A percentile compares a stretch with the other conserved stretches of the same genome.
These are phyloP conservation scores for Eurytoma californica DNA, from an alignment of 2,888 invertebrate genomes.

Conservation along the genomic window DNA sequence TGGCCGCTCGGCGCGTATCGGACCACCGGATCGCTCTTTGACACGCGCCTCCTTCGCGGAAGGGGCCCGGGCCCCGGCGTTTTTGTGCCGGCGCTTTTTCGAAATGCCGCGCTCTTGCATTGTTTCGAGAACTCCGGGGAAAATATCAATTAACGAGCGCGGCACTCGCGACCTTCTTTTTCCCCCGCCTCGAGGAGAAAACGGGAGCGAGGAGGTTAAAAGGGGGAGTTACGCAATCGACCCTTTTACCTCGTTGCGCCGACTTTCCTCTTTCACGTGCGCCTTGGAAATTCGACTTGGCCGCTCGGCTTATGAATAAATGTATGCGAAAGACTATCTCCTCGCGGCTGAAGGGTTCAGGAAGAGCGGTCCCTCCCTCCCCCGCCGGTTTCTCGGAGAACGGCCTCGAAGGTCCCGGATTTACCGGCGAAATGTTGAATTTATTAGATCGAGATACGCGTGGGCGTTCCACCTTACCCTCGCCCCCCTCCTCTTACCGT, in stretches of 20 bases:
- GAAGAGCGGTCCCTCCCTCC: slow-evolving; percentile 47
- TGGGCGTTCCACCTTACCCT: slow-evolving; percentile 71
- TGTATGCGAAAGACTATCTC: slow-evolving; percentile 50
- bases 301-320: slow-evolving; percentile 51
- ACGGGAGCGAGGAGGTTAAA: no score
- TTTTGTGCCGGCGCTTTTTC: slow-evolving; percentile 13
- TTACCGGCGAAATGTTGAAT: slow-evolving; percentile 74
- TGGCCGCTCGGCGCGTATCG: slow-evolving; percentile 58
- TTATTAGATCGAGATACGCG: slow-evolving; percentile 75
- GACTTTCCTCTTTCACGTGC: background rate
- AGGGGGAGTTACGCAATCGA: slow-evolving; percentile 4
- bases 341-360: slow-evolving; percentile 44
- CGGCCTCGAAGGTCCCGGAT: slow-evolving; percentile 61
- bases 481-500: slow-evolving; percentile 59
- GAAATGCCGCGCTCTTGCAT: slow-evolving; percentile 37
- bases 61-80: slow-evolving; percentile 7
- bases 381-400: slow-evolving; percentile 40
- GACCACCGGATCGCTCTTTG: slow-evolving; percentile 60
- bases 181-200: background rate
- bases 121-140: slow-evolving; percentile 21
- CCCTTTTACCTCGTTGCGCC: slow-evolving; percentile 21
- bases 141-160: background rate
- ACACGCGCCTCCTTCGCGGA: slow-evolving; percentile 52
- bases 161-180: background rate
- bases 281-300: slow-evolving; percentile 17